Evolutionary conservation across 2,888 invertebrate species (phyloP).

Genomic region (Drosophila pseudotalamancana): DNA sequence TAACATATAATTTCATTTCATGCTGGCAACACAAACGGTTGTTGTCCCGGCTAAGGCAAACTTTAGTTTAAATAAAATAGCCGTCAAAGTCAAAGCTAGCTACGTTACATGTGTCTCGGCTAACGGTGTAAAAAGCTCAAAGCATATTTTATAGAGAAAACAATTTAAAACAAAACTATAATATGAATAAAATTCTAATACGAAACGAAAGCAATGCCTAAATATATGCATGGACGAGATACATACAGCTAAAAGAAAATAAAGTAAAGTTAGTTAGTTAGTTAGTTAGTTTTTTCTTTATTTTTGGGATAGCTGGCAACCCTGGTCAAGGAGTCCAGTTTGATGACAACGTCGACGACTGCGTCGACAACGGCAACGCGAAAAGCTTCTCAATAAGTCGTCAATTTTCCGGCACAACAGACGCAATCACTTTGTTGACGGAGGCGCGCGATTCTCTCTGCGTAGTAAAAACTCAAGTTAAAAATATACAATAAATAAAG

Average conservation of each 20-base stretch:
- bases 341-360: slow-evolving; percentile 54
- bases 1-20: slow-evolving; percentile 7
- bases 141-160: neutral
- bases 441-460: slow-evolving; percentile 57
- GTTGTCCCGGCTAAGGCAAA: slow-evolving; percentile 19
- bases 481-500: slow-evolving; percentile 19
- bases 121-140: slow-evolving; percentile 14
- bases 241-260: no score
- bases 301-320: slow-evolving; percentile 29
- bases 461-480: slow-evolving; percentile 19
- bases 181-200: no score
- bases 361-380: slow-evolving; percentile 61
- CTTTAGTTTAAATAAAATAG: neutral
- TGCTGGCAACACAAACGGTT: slow-evolving; percentile 45
- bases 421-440: slow-evolving; percentile 70
- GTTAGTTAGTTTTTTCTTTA: no score
- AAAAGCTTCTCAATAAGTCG: slow-evolving; percentile 79
- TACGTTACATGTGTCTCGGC: slow-evolving; percentile 9
- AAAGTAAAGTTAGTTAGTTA: no score
- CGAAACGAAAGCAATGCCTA: neutral
- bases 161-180: neutral
- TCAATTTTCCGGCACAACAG: slow-evolving; percentile 83
- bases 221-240: no score
- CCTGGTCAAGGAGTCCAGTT: slow-evolving; percentile 40
- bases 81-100: slow-evolving; percentile 26